A percentile compares a stretch with the other conserved stretches of the same genome.
These are phyloP conservation scores for Bombus cullumanus DNA, from an alignment of 1,140 invertebrate genomes.

Conservation along the genomic window DNA sequence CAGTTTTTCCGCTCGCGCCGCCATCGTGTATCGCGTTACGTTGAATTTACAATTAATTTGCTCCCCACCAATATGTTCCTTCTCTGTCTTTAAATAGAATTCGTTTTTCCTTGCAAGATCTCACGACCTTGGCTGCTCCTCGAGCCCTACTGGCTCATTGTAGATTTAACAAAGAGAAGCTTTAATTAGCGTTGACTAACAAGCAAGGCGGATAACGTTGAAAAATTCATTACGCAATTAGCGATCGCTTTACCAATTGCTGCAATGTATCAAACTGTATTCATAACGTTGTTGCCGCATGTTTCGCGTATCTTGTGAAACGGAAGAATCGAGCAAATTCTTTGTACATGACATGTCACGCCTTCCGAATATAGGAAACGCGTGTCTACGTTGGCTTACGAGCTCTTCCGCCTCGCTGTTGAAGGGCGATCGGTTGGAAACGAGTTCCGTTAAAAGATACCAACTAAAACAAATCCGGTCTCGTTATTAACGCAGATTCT, in stretches of 20 bases:
- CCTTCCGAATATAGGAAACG: neutral
- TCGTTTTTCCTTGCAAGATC: neutral
- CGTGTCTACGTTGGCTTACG: neutral
- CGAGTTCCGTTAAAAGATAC: slow-evolving; percentile 22
- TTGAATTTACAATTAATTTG: neutral
- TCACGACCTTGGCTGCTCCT: neutral
- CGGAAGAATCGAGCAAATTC: neutral
- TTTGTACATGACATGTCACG: neutral
- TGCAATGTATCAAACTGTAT: neutral
- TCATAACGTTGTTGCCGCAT: neutral
- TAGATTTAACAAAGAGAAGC: neutral
- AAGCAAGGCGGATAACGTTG: neutral
- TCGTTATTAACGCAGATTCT: slow-evolving; percentile 38
- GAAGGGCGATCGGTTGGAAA: slow-evolving; percentile 29
- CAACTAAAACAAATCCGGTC: no score
- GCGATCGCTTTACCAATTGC: neutral
- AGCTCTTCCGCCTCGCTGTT: neutral
- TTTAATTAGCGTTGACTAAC: slow-evolving; percentile 20
- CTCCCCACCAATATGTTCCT: neutral
- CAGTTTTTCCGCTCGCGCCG: slow-evolving; percentile 68
- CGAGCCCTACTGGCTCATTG: neutral
- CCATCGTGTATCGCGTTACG: slow-evolving; percentile 31
- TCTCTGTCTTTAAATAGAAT: neutral
- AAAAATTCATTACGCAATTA: neutral
- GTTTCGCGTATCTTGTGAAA: slow-evolving; percentile 4